Conservation (phyloP, 2,888 invertebrate genomes). For the Eupithecia subfuscata region DNA sequence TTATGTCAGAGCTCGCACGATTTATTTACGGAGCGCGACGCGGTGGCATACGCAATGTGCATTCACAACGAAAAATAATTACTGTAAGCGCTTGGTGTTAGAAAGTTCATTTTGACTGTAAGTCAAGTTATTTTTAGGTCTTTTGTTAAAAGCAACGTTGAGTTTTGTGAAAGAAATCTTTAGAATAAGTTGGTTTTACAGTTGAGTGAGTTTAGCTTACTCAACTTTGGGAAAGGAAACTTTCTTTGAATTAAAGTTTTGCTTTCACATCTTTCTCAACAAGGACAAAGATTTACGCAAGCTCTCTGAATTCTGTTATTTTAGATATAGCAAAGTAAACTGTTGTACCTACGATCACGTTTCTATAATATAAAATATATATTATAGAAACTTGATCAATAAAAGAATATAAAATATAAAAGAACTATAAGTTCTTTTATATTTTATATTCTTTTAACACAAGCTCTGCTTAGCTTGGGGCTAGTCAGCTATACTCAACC, state of each 20-base stretch:
- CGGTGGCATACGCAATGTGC: slow-evolving; percentile 26
- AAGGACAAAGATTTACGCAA: not conserved
- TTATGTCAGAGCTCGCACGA: slow-evolving; percentile 40
- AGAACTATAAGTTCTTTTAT: no score
- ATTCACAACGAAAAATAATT: slow-evolving; percentile 32
- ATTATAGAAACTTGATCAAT: no score
- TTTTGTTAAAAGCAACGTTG: not conserved
- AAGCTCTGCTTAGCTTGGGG: no score
- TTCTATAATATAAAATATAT: no score
- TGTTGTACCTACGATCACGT: no score
- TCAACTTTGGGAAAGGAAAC: not conserved
- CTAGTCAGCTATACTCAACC: no score
- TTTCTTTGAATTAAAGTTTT: slow-evolving; percentile 8
- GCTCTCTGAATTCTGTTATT: not conserved
- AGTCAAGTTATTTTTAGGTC: no score
- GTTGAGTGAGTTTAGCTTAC: not conserved
- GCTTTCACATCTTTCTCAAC: not conserved
- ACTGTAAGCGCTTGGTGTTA: slow-evolving; percentile 19
- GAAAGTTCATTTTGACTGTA: not conserved
- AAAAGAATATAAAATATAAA: no score
- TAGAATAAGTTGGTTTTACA: not conserved
- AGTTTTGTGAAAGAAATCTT: slow-evolving; percentile 3
- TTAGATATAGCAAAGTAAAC: not conserved
- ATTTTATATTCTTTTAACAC: no score
- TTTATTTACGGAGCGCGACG: slow-evolving; percentile 32